phyloP scores from a whole-genome alignment of 2,797 vertebrate species.

The Halcyon smyrnensis region DNA sequence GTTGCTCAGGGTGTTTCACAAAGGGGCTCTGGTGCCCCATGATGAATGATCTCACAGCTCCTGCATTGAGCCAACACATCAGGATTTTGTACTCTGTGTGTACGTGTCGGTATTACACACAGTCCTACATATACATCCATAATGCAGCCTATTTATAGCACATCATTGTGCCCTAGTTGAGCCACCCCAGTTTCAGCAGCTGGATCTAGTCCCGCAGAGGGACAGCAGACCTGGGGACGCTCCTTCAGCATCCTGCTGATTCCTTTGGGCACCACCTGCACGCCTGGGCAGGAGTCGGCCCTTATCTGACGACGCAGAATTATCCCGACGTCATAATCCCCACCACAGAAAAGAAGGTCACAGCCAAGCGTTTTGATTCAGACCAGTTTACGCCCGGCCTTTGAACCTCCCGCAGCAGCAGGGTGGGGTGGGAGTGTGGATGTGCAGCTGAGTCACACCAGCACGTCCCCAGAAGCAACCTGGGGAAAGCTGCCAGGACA shows the following conservation, averaged over 20 bases:
- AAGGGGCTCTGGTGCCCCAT: background rate
- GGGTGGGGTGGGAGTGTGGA: background rate
- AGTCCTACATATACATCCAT: accelerated
- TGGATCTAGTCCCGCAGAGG: accelerated
- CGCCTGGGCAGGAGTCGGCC: background rate
- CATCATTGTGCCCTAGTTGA: accelerated
- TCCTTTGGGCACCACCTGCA: background rate
- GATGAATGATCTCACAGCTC: background rate
- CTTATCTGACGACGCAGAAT: background rate
- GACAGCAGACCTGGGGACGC: accelerated
- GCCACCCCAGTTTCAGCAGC: accelerated
- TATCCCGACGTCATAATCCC: background rate
- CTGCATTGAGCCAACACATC: accelerated
- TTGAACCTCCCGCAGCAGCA: background rate
- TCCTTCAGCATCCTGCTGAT: background rate
- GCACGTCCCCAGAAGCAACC: accelerated
- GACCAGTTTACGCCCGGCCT: background rate
- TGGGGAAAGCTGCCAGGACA: background rate
- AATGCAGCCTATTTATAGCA: accelerated
- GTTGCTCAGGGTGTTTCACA: background rate
- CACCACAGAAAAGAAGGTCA: background rate
- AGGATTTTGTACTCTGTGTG: accelerated
- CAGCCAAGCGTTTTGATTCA: background rate
- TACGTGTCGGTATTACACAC: accelerated
- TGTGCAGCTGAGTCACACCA: background rate